phyloP scores from a whole-genome alignment of 2,888 invertebrate genomes.

The Agonopterix arenella region DNA sequence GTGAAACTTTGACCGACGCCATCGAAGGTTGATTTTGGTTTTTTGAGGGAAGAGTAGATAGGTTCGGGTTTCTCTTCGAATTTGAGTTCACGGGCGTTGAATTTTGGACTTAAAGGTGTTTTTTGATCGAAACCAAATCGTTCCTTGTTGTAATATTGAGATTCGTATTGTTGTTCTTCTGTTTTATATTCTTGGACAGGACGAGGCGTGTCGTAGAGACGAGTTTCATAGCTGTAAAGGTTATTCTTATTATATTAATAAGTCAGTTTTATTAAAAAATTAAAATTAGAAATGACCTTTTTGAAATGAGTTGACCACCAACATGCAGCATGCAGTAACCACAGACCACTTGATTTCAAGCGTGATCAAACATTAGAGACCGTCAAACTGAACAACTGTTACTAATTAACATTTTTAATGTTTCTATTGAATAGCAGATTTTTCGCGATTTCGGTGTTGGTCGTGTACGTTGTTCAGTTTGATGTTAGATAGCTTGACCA shows the following conservation, averaged over 20 bases:
- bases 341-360: neutral
- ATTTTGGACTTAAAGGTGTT: constrained; percentile 64
- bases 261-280: constrained; percentile 10
- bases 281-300: constrained; percentile 5
- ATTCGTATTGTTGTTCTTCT: constrained; percentile 44
- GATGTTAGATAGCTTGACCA: too few relatives aligned
- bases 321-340: constrained; percentile 4
- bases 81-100: constrained; percentile 68
- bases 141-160: constrained; percentile 38
- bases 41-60: constrained; percentile 58
- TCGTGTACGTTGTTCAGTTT: too few relatives aligned
- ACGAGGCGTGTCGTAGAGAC: constrained; percentile 72
- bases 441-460: too few relatives aligned
- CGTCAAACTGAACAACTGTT: too few relatives aligned
- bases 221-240: constrained; percentile 71
- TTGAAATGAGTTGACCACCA: neutral
- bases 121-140: constrained; percentile 55
- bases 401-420: too few relatives aligned
- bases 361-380: too few relatives aligned
- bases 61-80: constrained; percentile 55
- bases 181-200: constrained; percentile 52
- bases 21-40: constrained; percentile 44
- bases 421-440: too few relatives aligned
- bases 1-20: constrained; percentile 60
- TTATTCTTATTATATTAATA: constrained; percentile 35